A percentile compares a stretch with the other conserved stretches of the same genome.
Conservation (phyloP, 2,888 invertebrate genomes). For the Andrena dorsata region DNA sequence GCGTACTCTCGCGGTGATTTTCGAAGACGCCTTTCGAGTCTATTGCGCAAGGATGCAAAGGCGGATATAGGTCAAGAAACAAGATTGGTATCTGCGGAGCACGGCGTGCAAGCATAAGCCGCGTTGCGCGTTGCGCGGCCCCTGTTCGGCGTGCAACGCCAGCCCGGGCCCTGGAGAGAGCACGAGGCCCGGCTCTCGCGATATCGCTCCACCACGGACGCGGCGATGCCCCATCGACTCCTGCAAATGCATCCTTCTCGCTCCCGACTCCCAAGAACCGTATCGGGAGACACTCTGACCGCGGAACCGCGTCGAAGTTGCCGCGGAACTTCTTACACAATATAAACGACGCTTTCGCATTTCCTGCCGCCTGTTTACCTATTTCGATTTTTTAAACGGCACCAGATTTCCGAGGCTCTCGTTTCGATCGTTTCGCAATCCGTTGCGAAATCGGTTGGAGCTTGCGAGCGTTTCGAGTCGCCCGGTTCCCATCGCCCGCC, state of each 20-base stretch:
- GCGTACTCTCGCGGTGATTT: slow-evolving; percentile 70
- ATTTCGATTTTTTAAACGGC: too few species aligned
- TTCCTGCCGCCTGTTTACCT: too few species aligned
- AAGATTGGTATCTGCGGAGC: slow-evolving; percentile 84
- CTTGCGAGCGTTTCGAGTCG: slow-evolving; percentile 1
- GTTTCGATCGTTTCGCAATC: not conserved
- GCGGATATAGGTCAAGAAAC: slow-evolving; percentile 85
- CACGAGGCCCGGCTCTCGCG: slow-evolving; percentile 19
- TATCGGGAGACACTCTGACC: not conserved
- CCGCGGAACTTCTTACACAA: not conserved
- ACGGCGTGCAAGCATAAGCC: slow-evolving; percentile 72
- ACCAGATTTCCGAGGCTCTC: too few species aligned
- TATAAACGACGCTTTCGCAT: too few species aligned
- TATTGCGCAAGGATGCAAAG: slow-evolving; percentile 84
- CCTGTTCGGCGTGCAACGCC: slow-evolving; percentile 19
- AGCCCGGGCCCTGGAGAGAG: slow-evolving; percentile 28
- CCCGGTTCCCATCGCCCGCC: slow-evolving; percentile 33
- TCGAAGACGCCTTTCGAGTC: slow-evolving; percentile 80
- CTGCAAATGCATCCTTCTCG: not conserved
- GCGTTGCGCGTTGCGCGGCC: slow-evolving; percentile 23
- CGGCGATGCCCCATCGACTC: slow-evolving; percentile 16
- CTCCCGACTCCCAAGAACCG: not conserved
- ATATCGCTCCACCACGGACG: slow-evolving; percentile 6
- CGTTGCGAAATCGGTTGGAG: not conserved
- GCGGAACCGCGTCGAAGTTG: not conserved